phyloP scores from a whole-genome alignment of 2,888 invertebrate genomes.

The Andricus quercusramuli region DNA sequence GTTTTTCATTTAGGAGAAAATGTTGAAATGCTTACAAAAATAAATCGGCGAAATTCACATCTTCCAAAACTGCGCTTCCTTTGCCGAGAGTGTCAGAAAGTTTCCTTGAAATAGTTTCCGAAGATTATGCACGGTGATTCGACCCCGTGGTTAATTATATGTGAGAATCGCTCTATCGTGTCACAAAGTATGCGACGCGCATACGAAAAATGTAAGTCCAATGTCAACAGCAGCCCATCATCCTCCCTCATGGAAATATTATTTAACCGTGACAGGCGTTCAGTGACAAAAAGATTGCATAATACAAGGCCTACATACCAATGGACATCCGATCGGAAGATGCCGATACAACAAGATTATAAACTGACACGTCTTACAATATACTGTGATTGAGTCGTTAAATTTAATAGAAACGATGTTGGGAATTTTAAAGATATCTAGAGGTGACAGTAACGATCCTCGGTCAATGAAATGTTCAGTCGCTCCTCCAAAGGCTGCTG shows the following conservation, averaged over 20 bases:
- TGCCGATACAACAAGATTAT: constrained; percentile 1
- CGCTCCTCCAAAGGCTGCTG: too few species aligned
- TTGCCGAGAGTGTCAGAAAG: background rate
- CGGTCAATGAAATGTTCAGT: too few species aligned
- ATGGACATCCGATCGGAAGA: constrained; percentile 1
- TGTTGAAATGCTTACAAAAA: too few species aligned
- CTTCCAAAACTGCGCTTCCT: background rate
- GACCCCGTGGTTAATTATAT: background rate
- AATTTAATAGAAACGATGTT: background rate
- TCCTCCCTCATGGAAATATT: constrained; percentile 59
- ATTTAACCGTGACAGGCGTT: constrained; percentile 62
- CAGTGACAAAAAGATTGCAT: constrained; percentile 57
- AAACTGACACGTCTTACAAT: background rate
- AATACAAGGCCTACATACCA: constrained; percentile 66
- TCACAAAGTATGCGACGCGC: constrained; percentile 62
- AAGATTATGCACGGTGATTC: background rate
- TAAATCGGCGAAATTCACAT: too few species aligned
- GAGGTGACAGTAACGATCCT: too few species aligned
- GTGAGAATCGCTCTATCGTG: constrained; percentile 51
- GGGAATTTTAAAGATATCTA: too few species aligned
- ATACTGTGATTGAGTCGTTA: background rate
- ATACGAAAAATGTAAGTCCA: constrained; percentile 71
- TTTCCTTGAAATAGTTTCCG: constrained; percentile 12
- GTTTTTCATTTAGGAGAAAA: too few species aligned
- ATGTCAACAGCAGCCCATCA: constrained; percentile 65